Evolutionary conservation across 1,140 invertebrate species (phyloP).

Genomic region (Watersipora subatra): DNA sequence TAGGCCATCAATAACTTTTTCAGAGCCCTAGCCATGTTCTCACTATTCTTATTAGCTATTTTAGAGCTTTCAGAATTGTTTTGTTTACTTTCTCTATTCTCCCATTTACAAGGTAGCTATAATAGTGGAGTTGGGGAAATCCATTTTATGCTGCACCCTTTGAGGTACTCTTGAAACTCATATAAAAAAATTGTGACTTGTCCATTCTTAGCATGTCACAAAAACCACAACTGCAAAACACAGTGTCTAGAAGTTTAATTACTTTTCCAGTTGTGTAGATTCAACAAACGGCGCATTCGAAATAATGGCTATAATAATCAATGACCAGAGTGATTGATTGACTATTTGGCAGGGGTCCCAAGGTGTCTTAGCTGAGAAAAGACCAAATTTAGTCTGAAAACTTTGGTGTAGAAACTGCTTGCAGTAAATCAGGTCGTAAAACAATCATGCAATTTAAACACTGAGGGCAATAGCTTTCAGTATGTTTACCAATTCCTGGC

Average conservation of each 20-base stretch:
- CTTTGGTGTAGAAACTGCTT: background rate
- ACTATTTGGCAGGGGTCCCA: background rate
- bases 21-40: conserved; percentile 2
- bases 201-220: background rate
- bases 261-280: background rate
- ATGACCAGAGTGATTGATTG: background rate
- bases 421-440: conserved; percentile 1
- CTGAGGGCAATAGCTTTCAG: conserved; percentile 17
- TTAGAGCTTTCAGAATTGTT: background rate
- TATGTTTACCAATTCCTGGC: conserved; percentile 22
- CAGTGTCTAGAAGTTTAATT: background rate
- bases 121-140: background rate
- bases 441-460: conserved; percentile 12
- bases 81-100: conserved; percentile 2
- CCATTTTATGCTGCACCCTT: background rate
- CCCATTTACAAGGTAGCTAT: conserved; percentile 6
- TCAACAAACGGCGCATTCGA: background rate
- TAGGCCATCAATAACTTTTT: background rate
- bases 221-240: background rate
- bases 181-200: background rate
- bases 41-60: conserved; percentile 4
- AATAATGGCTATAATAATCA: background rate
- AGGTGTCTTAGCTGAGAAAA: background rate
- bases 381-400: background rate
- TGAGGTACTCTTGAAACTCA: conserved; percentile 5